A percentile compares a stretch with the other conserved stretches of the same genome.
These are phyloP conservation scores for Heterotilapia buettikoferi DNA, from an alignment of 2,113 vertebrate genomes.

Conservation along the genomic window DNA sequence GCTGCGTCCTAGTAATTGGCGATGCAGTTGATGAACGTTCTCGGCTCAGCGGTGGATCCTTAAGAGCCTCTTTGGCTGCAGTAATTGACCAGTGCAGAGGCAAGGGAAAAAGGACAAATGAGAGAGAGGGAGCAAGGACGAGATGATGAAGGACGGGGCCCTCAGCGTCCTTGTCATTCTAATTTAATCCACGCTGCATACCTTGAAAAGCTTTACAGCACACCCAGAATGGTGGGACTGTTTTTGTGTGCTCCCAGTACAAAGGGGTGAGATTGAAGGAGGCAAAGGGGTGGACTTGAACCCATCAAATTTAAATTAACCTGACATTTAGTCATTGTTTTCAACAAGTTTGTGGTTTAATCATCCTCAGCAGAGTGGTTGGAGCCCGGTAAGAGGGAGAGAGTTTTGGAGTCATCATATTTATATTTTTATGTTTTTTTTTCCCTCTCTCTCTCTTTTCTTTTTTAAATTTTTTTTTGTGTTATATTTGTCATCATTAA, in stretches of 20 bases:
- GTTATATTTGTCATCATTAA: background rate
- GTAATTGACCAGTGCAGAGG: constrained; percentile 21
- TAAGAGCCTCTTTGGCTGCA: constrained; percentile 37
- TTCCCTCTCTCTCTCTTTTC: background rate
- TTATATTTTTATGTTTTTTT: background rate
- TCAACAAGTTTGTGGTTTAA: background rate
- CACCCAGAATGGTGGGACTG: constrained; percentile 29
- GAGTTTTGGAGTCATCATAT: background rate
- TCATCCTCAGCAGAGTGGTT: background rate
- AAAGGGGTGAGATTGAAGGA: background rate
- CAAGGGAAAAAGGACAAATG: background rate
- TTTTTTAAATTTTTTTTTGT: background rate
- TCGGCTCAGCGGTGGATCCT: background rate
- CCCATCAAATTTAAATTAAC: background rate
- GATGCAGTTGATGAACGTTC: background rate
- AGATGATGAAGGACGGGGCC: constrained; percentile 17
- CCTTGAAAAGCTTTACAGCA: constrained; percentile 36
- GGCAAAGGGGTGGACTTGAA: background rate
- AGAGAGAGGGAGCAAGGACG: background rate
- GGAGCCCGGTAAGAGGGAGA: background rate
- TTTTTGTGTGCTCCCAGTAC: background rate
- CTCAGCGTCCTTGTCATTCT: constrained; percentile 55
- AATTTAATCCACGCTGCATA: constrained; percentile 48
- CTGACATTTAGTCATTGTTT: constrained; percentile 10
- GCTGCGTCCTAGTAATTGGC: background rate